phyloP scores from a whole-genome alignment of 2,113 vertebrate species.

The Psilopsiagon aymara region DNA sequence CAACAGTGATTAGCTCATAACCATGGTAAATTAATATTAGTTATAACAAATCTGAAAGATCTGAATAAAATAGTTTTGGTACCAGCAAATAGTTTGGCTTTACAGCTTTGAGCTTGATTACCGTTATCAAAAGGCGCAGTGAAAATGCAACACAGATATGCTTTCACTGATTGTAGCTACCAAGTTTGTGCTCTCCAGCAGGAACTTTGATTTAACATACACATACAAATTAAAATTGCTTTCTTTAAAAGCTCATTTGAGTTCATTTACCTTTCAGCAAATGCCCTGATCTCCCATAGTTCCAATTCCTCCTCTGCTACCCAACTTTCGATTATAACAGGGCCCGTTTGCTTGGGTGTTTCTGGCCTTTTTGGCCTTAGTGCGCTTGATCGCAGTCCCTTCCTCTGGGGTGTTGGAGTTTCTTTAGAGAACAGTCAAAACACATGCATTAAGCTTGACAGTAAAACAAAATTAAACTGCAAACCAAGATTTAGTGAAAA shows the following conservation, averaged over 20 bases:
- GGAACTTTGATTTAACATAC: background rate
- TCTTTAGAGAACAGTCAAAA: constrained; percentile 78
- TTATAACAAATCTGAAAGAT: background rate
- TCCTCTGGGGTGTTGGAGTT: constrained; percentile 94
- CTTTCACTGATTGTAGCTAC: background rate
- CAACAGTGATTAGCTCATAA: background rate
- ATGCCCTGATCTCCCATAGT: constrained; percentile 98
- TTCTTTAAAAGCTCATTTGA: background rate
- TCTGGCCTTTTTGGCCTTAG: constrained; percentile 96
- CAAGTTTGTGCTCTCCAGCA: background rate
- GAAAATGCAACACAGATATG: background rate
- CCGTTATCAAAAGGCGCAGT: background rate
- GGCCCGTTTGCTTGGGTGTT: constrained; percentile 94
- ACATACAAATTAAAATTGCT: background rate
- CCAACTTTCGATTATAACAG: constrained; percentile 98
- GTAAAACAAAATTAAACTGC: background rate
- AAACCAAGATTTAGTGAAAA: background rate
- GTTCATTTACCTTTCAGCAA: constrained; percentile 91
- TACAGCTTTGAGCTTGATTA: background rate
- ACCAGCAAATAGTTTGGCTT: background rate
- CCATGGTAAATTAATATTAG: background rate
- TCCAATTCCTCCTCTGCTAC: constrained; percentile 97
- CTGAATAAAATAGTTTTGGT: background rate
- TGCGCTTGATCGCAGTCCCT: constrained; percentile 92
- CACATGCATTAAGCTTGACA: constrained; percentile 21